Base-by-base conservation (phyloP, 1,140 invertebrate species). In the Drosophila orena region DNA sequence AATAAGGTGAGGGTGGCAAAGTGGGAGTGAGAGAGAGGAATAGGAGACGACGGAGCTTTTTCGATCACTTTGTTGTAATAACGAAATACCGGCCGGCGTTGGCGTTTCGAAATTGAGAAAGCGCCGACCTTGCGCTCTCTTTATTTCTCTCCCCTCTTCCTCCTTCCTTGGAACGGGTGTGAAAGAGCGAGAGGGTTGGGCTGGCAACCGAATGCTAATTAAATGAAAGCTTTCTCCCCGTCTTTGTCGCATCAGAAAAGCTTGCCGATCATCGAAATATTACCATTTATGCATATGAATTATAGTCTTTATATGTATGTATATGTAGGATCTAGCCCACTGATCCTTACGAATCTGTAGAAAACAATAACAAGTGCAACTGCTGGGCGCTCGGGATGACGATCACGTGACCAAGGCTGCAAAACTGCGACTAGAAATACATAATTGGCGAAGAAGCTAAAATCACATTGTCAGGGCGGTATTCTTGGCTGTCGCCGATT, bases 71-170 rank as follows among this genome's bases (percentile, higher is more conserved):
- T 53, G 61, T 75, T 75, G 43, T 68, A 76, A 64, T 88, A 81
- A 76, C 22, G 47, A 88, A 76, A 86, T 76, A 88, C 81, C 81
- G 81, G 81, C 81, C 81, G 81, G 81, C 81, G 57, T 83, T 70
- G 57, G 42, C 14, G 43, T 35, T 20, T 35, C 3, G 8, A 65
- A 35, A 49, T 52, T 47, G 34, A 66, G 54, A 66, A 54, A 75
- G 60, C 71, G 38, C 71, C 50, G 71, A 76, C 73, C 73, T 76
- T 76, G 73, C 40, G 6, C 27, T 17, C 60, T 65, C 49, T 53
- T 8, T 40, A 5, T 14, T 3, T 20, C 12, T 20, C 12, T 15
- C 24, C 35, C 34, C 22, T 66, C 34, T 52, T 52, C 35, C n/a
- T 5, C 10, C 20, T 27, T 50, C n/a, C 15, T 17, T n/a, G 17